Conservation (phyloP, 2,113 vertebrate genomes). For the Hyla sarda region DNA sequence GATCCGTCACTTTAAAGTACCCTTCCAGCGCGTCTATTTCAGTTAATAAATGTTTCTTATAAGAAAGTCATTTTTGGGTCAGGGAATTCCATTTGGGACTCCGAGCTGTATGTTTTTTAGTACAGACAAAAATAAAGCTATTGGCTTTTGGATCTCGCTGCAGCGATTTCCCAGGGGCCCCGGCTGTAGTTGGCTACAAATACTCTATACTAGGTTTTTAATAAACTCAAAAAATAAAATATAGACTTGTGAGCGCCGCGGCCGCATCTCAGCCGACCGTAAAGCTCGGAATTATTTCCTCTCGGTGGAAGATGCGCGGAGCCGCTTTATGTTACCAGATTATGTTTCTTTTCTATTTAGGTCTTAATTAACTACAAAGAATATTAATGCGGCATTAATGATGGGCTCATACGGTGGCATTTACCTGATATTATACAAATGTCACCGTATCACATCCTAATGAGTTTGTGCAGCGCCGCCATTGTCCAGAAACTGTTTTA, state of each 20-base stretch:
- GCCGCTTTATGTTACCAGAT: not conserved
- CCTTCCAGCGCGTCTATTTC: slow-evolving; percentile 46
- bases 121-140: slow-evolving; percentile 53
- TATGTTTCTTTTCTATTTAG: not conserved
- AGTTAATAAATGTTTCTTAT: slow-evolving; percentile 59
- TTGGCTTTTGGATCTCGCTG: slow-evolving; percentile 53
- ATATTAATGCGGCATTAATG: slow-evolving; percentile 11
- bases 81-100: slow-evolving; percentile 50
- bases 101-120: slow-evolving; percentile 38
- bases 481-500: slow-evolving; percentile 9
- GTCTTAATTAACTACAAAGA: not conserved
- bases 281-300: slow-evolving; percentile 22
- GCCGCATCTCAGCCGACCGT: slow-evolving; percentile 7
- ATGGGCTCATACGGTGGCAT: not conserved
- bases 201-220: slow-evolving; percentile 43
- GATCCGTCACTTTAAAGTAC: slow-evolving; percentile 57
- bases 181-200: slow-evolving; percentile 42
- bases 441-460: not conserved
- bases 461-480: not conserved
- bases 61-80: slow-evolving; percentile 60
- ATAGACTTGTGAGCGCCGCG: slow-evolving; percentile 19
- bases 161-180: slow-evolving; percentile 53
- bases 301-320: not conserved
- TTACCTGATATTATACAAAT: slow-evolving; percentile 19
- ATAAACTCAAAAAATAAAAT: slow-evolving; percentile 56